phyloP scores from a whole-genome alignment of 2,888 invertebrate genomes.

The Acleris laterana region DNA sequence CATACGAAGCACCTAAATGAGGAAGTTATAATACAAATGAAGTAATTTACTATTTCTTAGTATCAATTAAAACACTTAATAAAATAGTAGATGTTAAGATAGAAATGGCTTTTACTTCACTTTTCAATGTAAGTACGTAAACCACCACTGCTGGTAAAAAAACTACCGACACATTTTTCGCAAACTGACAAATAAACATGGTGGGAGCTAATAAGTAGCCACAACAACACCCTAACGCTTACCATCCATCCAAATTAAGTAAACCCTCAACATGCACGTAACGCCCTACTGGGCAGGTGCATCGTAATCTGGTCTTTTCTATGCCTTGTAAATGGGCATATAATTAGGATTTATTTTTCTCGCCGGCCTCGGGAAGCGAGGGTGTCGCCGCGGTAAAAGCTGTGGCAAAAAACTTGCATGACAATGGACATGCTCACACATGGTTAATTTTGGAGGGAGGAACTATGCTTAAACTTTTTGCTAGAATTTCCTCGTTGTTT shows the following conservation, averaged over 20 bases:
- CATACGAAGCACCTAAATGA: too few species aligned
- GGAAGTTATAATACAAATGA: too few species aligned
- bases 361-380: constrained; percentile 12
- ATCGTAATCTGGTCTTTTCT: constrained; percentile 10
- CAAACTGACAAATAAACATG: constrained; percentile 31
- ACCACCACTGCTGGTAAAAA: not conserved
- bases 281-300: not conserved
- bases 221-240: constrained; percentile 18
- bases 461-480: not conserved
- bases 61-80: too few species aligned
- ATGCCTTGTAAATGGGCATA: constrained; percentile 32
- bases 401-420: constrained; percentile 13
- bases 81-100: too few species aligned
- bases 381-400: constrained; percentile 2
- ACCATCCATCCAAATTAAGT: constrained; percentile 15
- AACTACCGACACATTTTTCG: constrained; percentile 3
- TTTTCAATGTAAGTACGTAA: too few species aligned
- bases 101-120: too few species aligned
- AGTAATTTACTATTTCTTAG: too few species aligned
- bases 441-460: not conserved
- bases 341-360: constrained; percentile 35
- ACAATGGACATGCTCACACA: constrained; percentile 8
- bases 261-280: not conserved
- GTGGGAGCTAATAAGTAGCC: constrained; percentile 26
- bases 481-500: too few species aligned